These are phyloP conservation scores for Rhagophthalmus giganteus DNA, from an alignment of 2,888 invertebrate genomes.

Conservation along the genomic window DNA sequence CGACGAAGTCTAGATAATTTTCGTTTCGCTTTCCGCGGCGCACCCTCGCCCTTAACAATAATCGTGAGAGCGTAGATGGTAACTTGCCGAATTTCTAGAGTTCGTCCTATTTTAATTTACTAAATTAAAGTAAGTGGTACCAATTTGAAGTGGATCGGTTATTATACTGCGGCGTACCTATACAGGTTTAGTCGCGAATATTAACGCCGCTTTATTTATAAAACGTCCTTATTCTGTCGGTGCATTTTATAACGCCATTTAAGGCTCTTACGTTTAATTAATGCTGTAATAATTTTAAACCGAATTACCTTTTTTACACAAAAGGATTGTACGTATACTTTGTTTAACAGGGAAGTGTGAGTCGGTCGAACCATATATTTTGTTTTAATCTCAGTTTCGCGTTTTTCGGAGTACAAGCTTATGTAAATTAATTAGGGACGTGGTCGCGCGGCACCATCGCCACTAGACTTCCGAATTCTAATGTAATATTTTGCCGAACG, in stretches of 20 bases:
- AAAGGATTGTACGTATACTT: slow-evolving; percentile 14
- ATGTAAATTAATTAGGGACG: slow-evolving; percentile 26
- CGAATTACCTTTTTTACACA: slow-evolving; percentile 11
- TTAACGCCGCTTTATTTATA: no score
- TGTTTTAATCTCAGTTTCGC: slow-evolving; percentile 24
- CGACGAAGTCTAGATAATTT: no score
- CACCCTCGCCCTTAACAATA: no score
- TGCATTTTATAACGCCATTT: slow-evolving; percentile 10
- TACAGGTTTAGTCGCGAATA: no score
- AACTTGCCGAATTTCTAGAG: no score
- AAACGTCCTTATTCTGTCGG: slow-evolving; percentile 5
- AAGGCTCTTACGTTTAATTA: slow-evolving; percentile 16
- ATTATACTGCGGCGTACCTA: no score
- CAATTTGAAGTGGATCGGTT: no score
- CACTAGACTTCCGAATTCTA: slow-evolving; percentile 14
- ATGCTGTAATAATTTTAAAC: slow-evolving; percentile 17
- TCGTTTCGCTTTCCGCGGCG: no score
- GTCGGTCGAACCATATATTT: slow-evolving; percentile 10
- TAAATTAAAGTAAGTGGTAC: no score
- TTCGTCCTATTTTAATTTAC: no score
- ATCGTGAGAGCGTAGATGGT: no score
- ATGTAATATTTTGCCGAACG: slow-evolving; percentile 17
- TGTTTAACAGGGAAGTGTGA: slow-evolving; percentile 9
- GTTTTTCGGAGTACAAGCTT: slow-evolving; percentile 21
- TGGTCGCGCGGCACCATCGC: slow-evolving; percentile 15